These are phyloP conservation scores for Astyanax mexicanus DNA, from an alignment of 2,797 vertebrate species.

Conservation along the genomic window DNA sequence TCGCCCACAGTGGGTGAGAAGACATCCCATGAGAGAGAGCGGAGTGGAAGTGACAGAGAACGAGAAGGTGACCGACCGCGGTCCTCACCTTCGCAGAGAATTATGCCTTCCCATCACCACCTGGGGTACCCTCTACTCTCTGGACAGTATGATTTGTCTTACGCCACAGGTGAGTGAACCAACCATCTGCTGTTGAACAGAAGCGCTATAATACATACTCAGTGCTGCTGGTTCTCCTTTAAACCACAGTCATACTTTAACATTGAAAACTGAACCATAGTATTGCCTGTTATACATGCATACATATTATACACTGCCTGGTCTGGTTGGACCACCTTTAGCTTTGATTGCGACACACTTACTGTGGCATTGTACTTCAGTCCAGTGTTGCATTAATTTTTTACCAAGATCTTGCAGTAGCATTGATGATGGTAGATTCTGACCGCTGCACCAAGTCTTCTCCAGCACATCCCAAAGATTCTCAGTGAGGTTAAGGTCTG, in stretches of 20 bases:
- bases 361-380: too few species aligned
- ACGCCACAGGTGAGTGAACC: conserved; percentile 88
- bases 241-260: neutral
- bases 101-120: conserved; percentile 97
- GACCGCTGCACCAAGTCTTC: too few species aligned
- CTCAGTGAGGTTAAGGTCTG: too few species aligned
- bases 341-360: too few species aligned
- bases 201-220: neutral
- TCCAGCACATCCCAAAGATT: too few species aligned
- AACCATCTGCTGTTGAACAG: neutral
- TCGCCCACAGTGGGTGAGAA: conserved; percentile 97
- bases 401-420: too few species aligned
- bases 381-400: too few species aligned
- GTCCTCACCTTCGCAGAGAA: conserved; percentile 94
- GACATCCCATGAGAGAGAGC: conserved; percentile 85
- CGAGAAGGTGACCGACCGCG: conserved; percentile 85
- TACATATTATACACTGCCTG: too few species aligned
- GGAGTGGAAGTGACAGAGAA: conserved; percentile 80
- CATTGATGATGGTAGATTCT: too few species aligned
- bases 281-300: too few species aligned
- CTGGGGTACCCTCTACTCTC: conserved; percentile 94
- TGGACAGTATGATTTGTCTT: conserved; percentile 95
- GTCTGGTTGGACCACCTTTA: too few species aligned
- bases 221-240: neutral
- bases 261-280: too few species aligned